Evolutionary conservation across 2,113 vertebrate genomes (phyloP), one percentile per base, ranked within the genome.

Genomic region (Todiramphus chloris): DNA sequence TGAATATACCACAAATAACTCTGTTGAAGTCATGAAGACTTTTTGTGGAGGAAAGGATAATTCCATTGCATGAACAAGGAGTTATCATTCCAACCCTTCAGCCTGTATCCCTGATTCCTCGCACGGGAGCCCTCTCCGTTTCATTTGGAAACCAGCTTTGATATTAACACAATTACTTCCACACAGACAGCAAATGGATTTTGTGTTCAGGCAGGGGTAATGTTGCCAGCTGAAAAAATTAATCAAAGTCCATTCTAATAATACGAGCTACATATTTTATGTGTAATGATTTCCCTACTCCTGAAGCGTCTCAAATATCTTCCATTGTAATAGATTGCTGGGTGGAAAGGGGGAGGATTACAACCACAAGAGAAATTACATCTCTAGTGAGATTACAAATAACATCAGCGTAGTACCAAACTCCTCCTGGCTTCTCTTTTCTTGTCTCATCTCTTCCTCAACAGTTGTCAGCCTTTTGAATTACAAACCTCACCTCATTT

Each of bases 221-320:
- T 87, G 90, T 87, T 95, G 79, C 76, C 92, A 90, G 66, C 86
- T 81, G 53, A 60, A 87, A 87, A 92, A 95, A 96, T 94, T 90
- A 93, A 96, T 97, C 96, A 90, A 87, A 95, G 76, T 64, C 90
- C 72, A 18, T 93, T 93, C 88, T 94, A 92, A 94, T 92, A 90
- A 86, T 86, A 91, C 86, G 48, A 87, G 84, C 81, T 91, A 87
- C 60, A 72, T 97, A 89, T 92, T 96, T 91, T 87, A 87, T 53
- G 55, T 63, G 17, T 72, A 88, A 68, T 81, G 78, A 41, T 95
- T 96, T 89, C 69, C 30, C 46, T 80, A 27, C 55, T 93, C 90
- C 66, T 23, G 24, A 66, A 90, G 83, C 86, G 58, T 91, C 69
- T 93, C 86, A 27, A 25, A 23, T 84, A 79, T 53, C 76, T 92